Evolutionary conservation across 2,113 vertebrate genomes (phyloP).

Genomic region (Percina caprodes): DNA sequence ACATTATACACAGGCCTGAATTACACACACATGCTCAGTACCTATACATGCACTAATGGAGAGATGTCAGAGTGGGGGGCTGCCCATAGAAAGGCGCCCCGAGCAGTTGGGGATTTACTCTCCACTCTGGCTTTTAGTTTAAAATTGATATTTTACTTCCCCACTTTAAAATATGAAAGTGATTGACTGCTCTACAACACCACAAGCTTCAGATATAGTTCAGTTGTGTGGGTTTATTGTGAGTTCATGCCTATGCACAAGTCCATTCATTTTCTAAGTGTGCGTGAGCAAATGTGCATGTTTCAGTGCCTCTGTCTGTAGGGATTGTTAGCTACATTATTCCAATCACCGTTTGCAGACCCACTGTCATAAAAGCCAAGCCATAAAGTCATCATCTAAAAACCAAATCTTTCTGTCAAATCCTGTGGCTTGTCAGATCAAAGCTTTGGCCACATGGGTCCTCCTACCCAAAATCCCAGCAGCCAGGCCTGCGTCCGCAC

Average conservation of each 20-base stretch:
- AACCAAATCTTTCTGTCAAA: slow-evolving; percentile 58
- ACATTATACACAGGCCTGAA: too few species aligned
- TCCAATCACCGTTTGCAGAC: slow-evolving; percentile 42
- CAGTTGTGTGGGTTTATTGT: slow-evolving; percentile 12
- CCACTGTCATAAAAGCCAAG: slow-evolving; percentile 38
- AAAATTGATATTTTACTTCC: slow-evolving; percentile 16
- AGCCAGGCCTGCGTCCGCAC: slow-evolving; percentile 63
- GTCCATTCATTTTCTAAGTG: background rate
- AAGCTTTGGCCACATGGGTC: slow-evolving; percentile 66
- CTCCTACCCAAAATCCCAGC: slow-evolving; percentile 43
- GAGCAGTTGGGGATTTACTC: slow-evolving; percentile 2
- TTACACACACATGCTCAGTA: too few species aligned
- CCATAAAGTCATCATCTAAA: slow-evolving; percentile 67
- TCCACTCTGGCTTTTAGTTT: background rate
- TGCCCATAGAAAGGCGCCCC: too few species aligned
- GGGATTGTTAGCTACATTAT: slow-evolving; percentile 35
- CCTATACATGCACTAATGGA: too few species aligned
- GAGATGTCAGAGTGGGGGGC: too few species aligned
- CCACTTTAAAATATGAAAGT: background rate
- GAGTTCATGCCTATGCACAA: slow-evolving; percentile 26
- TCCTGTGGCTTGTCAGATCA: slow-evolving; percentile 66
- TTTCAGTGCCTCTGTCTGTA: slow-evolving; percentile 7
- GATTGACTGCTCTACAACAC: background rate
- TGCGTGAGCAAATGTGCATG: background rate
- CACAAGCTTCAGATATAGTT: slow-evolving; percentile 19